A percentile compares a stretch with the other conserved stretches of the same genome.
Evolutionary conservation across 2,113 vertebrate species (phyloP).

Genomic region (Beaufortia kweichowensis): DNA sequence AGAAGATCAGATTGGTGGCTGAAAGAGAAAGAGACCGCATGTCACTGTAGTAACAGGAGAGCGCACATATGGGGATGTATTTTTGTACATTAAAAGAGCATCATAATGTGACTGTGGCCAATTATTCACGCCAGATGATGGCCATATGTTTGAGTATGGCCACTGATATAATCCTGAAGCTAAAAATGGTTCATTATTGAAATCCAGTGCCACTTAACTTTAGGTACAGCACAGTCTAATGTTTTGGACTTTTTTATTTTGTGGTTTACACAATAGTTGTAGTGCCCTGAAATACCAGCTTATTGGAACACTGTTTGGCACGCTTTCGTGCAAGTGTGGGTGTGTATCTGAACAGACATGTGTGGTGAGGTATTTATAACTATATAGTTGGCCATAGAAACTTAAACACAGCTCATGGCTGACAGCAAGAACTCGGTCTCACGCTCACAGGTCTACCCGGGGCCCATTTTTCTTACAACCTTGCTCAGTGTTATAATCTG

Average conservation of each 20-base stretch:
- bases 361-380: conserved; percentile 29
- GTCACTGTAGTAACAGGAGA: not conserved
- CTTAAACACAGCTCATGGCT: not conserved
- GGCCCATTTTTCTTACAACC: not conserved
- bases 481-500: not conserved
- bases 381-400: not conserved
- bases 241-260: not conserved
- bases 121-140: not conserved
- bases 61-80: conserved; percentile 2
- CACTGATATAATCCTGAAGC: not conserved
- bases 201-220: not conserved
- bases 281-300: not conserved
- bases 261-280: not conserved
- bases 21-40: conserved; percentile 7
- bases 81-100: conserved; percentile 22
- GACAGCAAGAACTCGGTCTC: not conserved
- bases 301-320: not conserved
- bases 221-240: not conserved
- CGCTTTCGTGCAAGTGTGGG: not conserved
- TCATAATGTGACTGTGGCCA: not conserved
- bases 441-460: not conserved
- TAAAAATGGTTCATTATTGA: not conserved
- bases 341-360: conserved; percentile 11
- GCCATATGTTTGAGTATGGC: not conserved
- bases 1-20: not conserved